A percentile compares a stretch with the other conserved stretches of the same genome.
Evolutionary conservation across 1,140 invertebrate species (phyloP).

Genomic region (Microvelia longipes): DNA sequence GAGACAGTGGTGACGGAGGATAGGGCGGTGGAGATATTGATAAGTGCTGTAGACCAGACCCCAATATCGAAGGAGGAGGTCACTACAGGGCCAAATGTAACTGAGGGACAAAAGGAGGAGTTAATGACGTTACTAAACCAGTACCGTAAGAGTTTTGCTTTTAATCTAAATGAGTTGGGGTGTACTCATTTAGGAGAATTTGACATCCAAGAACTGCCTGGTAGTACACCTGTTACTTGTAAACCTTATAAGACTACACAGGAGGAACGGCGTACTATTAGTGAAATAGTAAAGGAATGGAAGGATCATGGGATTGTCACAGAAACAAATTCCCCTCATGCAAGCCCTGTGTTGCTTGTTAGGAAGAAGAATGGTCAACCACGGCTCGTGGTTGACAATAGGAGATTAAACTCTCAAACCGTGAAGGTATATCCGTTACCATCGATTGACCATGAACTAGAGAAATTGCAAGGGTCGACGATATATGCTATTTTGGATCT

Average conservation of each 20-base stretch:
- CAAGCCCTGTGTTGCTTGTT: conserved; percentile 19
- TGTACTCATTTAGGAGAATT: neutral
- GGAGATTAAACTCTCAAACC: conserved; percentile 17
- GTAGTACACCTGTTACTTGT: neutral
- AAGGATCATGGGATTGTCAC: conserved; percentile 14
- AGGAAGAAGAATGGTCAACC: conserved; percentile 15
- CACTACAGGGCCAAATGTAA: neutral
- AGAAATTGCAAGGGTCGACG: conserved; percentile 9
- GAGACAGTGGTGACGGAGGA: neutral
- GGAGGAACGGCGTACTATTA: neutral
- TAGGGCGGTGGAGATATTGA: neutral
- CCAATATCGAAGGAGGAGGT: neutral
- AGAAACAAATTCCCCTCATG: conserved; percentile 22
- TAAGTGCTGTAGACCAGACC: neutral
- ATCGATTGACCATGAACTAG: conserved; percentile 17
- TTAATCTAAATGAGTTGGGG: neutral
- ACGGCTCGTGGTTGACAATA: conserved; percentile 19
- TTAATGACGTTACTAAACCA: neutral
- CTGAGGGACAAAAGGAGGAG: neutral
- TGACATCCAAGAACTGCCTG: neutral
- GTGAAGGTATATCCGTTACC: conserved; percentile 16
- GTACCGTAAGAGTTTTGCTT: neutral
- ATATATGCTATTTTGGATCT: conserved; percentile 6
- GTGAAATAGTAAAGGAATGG: conserved; percentile 3
- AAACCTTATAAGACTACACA: neutral